These are phyloP conservation scores for Drosophila triauraria DNA, from an alignment of 1,140 invertebrate genomes.

Conservation along the genomic window DNA sequence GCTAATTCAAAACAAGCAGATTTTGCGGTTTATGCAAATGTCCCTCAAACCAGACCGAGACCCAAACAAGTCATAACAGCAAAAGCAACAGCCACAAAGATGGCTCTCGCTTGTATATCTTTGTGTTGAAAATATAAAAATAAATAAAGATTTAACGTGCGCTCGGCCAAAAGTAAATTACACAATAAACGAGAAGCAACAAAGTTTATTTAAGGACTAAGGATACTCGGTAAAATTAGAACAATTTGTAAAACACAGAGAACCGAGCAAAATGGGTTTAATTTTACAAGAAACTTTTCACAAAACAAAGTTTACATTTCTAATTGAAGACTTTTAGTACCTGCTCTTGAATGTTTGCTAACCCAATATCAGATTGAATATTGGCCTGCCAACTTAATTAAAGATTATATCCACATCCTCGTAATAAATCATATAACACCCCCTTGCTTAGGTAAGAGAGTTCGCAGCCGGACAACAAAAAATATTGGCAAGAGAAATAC, in stretches of 20 bases:
- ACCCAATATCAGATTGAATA: slow-evolving; percentile 5
- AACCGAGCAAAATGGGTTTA: background rate
- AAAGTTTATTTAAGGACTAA: background rate
- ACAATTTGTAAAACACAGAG: background rate
- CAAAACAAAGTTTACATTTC: background rate
- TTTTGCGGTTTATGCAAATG: slow-evolving; percentile 82
- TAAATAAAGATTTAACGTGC: slow-evolving; percentile 66
- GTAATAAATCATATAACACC: slow-evolving; percentile 27
- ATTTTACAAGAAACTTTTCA: background rate
- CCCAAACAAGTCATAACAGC: slow-evolving; percentile 63
- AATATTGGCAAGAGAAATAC: slow-evolving; percentile 20
- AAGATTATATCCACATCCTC: slow-evolving; percentile 13
- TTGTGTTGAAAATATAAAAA: slow-evolving; percentile 55
- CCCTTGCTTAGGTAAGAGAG: slow-evolving; percentile 17
- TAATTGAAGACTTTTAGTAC: background rate
- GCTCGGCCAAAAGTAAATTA: slow-evolving; percentile 30
- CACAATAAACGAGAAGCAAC: background rate
- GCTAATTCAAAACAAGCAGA: slow-evolving; percentile 81
- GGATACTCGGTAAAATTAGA: background rate
- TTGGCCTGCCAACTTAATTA: slow-evolving; percentile 20
- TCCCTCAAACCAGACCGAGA: slow-evolving; percentile 39
- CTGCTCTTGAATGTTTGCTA: background rate
- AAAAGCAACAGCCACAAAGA: slow-evolving; percentile 35
- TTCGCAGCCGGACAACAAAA: background rate
- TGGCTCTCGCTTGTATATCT: slow-evolving; percentile 19